Percentiles rank a stretch among this genome's conserved stretches.
phyloP scores from a whole-genome alignment of 2,113 vertebrate species.

The Hiodon alosoides region DNA sequence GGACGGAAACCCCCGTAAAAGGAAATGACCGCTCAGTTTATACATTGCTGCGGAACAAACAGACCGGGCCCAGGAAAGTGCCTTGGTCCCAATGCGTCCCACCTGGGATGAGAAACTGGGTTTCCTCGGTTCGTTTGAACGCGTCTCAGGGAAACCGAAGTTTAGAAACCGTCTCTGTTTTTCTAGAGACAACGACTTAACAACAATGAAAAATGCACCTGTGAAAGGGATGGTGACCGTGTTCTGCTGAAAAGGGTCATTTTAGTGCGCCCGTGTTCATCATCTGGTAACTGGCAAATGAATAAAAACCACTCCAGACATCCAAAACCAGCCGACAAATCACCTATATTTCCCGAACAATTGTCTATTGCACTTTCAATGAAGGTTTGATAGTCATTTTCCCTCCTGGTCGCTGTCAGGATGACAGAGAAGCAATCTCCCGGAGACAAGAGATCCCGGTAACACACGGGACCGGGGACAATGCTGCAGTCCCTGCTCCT shows the following conservation, averaged over 20 bases:
- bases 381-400: not conserved
- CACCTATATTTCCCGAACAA: not conserved
- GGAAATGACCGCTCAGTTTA: slow-evolving; percentile 33
- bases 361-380: not conserved
- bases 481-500: slow-evolving; percentile 31
- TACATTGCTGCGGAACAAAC: not conserved
- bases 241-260: too few species aligned
- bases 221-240: too few species aligned
- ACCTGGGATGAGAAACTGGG: slow-evolving; percentile 41
- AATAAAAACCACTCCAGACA: too few species aligned
- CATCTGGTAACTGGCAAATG: too few species aligned
- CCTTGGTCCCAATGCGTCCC: not conserved
- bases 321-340: too few species aligned
- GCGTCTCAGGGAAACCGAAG: slow-evolving; percentile 30
- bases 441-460: slow-evolving; percentile 10
- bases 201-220: too few species aligned
- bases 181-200: not conserved
- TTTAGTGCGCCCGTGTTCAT: too few species aligned
- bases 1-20: slow-evolving; percentile 47
- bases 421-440: not conserved
- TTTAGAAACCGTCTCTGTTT: slow-evolving; percentile 24
- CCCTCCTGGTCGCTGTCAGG: not conserved
- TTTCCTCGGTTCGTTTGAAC: slow-evolving; percentile 49
- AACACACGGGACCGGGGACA: slow-evolving; percentile 24
- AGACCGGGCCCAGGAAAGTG: not conserved